Base-by-base conservation (phyloP, 2,113 vertebrate genomes). In the Formicarius rufipectus region DNA sequence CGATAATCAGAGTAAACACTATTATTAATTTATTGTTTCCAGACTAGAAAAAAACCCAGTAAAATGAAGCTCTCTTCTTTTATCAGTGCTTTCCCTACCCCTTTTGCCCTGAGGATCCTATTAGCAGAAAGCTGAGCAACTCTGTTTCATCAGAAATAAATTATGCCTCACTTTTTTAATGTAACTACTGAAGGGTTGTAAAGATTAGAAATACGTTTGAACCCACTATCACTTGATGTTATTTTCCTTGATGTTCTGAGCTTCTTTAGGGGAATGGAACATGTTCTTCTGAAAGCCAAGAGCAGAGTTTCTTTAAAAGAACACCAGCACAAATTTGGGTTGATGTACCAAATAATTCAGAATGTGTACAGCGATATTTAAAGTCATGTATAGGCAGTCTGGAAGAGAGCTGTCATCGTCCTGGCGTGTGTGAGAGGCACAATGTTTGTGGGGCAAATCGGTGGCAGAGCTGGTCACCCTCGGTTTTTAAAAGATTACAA, bases 1-100 rank as follows among this genome's bases (percentile, higher is more conserved):
- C 47, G 81, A 91, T 96, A 96, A 96, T 96, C 93, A 93, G 84
- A 85, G 81, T 91, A 97, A 98, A 96, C 81, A 91, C 69, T 92
- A 96, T 97, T 91, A 97, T 96, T 97, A 97, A 97, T 97, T 96
- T 96, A 97, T 98, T 97, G 86, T 96, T 97, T 97, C 94, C 89
- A 80, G 66, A 74, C 91, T 89, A 84, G 89, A 4, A 75, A 93
- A 90, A 89, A 62, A 44, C n/a, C n/a, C 52, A 96, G 94, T 64
- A 84, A 77, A 87, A 72, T 52, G 42, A 89, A 58, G 22, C 60
- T 83, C 93, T 90, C 74, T 87, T 42, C 92, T 95, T 95, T 96
- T 96, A 94, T 90, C 82, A 92, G 92, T 93, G 86, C 56, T 82
- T 90, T 72, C 58, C 53, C 78, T 95, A 89, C 81, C 77, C 84